phyloP scores from a whole-genome alignment of 2,113 vertebrate genomes.

The Elgaria multicarinata region DNA sequence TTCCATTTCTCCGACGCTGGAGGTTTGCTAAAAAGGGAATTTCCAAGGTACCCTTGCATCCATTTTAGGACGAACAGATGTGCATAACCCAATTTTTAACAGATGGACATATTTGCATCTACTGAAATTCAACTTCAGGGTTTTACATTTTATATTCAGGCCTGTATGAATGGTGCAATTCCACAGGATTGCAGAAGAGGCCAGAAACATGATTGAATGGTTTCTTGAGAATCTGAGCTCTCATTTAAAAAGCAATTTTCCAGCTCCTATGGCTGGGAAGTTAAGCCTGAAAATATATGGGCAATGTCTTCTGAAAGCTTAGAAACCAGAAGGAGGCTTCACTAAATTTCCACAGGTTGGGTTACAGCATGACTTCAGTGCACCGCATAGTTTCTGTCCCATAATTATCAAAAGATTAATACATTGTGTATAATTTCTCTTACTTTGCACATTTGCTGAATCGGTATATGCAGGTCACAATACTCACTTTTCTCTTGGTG shows the following conservation, averaged over 20 bases:
- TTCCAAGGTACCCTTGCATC: background rate
- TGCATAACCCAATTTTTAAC: background rate
- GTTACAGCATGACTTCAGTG: no score
- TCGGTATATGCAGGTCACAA: background rate
- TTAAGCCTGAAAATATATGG: no score
- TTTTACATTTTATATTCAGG: background rate
- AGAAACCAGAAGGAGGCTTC: no score
- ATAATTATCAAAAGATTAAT: background rate
- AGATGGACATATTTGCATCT: background rate
- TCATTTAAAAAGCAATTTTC: background rate
- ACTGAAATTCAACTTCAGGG: background rate
- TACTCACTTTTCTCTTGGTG: background rate
- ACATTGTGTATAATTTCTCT: background rate
- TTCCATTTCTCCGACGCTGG: background rate
- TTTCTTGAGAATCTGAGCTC: no score
- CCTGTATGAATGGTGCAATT: no score
- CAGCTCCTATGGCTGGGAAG: no score
- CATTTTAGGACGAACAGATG: background rate
- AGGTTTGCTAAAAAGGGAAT: background rate
- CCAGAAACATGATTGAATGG: no score
- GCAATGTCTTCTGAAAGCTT: no score
- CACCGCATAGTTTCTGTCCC: no score
- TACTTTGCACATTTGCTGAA: background rate
- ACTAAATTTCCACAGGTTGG: no score
- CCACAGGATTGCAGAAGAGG: no score